phyloP scores from a whole-genome alignment of 2,113 vertebrate genomes.

The Ceyx cyanopectus region DNA sequence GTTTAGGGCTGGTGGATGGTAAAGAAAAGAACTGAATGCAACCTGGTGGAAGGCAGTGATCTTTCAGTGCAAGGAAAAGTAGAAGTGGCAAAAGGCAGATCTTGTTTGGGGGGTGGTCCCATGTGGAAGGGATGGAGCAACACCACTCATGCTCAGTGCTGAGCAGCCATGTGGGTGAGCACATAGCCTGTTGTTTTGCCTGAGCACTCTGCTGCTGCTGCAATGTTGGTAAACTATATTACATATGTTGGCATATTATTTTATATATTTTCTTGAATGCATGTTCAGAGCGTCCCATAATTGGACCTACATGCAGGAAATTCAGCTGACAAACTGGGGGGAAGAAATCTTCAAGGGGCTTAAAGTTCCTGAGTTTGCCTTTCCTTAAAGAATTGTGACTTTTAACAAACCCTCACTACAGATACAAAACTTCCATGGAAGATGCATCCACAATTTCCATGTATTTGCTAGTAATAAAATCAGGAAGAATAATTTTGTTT shows the following conservation, averaged over 20 bases:
- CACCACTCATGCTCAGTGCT: not conserved
- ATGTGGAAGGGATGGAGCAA: not conserved
- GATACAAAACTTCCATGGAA: not conserved
- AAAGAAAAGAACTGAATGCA: not conserved
- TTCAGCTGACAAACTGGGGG: not conserved
- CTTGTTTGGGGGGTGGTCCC: not conserved
- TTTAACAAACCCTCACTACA: not conserved
- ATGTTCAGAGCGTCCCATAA: not conserved
- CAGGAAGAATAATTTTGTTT: not conserved
- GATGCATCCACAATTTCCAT: not conserved
- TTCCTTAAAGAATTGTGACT: not conserved
- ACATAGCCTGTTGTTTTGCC: not conserved
- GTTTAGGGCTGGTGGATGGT: fast-evolving
- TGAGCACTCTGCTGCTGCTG: not conserved
- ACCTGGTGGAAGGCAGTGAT: not conserved
- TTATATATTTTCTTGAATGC: not conserved
- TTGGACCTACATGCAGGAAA: not conserved
- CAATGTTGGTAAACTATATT: not conserved
- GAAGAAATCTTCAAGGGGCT: not conserved
- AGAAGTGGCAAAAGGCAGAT: not conserved
- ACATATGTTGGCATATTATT: no score
- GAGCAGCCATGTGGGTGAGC: not conserved
- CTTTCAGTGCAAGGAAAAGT: not conserved
- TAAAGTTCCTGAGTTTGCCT: not conserved
- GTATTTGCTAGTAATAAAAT: not conserved